These are phyloP conservation scores for Eudemis profundana DNA, from an alignment of 2,888 invertebrate genomes.

Conservation along the genomic window DNA sequence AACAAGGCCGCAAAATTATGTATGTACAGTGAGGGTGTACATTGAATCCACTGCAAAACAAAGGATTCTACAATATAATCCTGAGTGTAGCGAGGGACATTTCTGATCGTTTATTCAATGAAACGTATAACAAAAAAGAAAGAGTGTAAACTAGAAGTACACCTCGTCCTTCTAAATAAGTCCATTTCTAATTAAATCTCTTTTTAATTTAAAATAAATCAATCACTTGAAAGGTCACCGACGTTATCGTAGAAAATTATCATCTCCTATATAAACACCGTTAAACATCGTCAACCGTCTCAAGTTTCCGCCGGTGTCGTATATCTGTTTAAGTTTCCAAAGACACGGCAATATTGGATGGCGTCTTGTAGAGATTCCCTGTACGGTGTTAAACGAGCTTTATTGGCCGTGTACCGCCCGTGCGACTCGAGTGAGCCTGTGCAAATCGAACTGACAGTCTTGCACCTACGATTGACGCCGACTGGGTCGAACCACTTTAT, in stretches of 20 bases:
- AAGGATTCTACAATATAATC: no score
- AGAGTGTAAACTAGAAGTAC: no score
- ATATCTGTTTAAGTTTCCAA: constrained; percentile 16
- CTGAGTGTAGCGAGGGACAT: no score
- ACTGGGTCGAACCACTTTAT: constrained; percentile 42
- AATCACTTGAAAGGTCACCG: background rate
- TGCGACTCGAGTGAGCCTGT: constrained; percentile 56
- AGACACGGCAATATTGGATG: constrained; percentile 53
- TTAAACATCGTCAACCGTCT: constrained; percentile 7
- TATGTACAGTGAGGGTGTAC: no score
- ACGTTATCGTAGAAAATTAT: constrained; percentile 4
- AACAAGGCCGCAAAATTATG: no score
- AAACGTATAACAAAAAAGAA: no score
- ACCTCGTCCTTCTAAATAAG: no score
- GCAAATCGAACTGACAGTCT: constrained; percentile 79
- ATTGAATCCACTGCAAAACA: no score
- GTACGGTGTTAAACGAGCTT: constrained; percentile 70
- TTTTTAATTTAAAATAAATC: background rate
- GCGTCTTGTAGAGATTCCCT: constrained; percentile 64
- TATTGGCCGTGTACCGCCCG: constrained; percentile 71
- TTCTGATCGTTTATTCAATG: no score
- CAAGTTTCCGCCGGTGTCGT: constrained; percentile 17
- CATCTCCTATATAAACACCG: background rate
- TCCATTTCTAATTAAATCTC: no score
- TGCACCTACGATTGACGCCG: constrained; percentile 69